phyloP scores from a whole-genome alignment of 2,113 vertebrate genomes.

The Holacanthus passer region DNA sequence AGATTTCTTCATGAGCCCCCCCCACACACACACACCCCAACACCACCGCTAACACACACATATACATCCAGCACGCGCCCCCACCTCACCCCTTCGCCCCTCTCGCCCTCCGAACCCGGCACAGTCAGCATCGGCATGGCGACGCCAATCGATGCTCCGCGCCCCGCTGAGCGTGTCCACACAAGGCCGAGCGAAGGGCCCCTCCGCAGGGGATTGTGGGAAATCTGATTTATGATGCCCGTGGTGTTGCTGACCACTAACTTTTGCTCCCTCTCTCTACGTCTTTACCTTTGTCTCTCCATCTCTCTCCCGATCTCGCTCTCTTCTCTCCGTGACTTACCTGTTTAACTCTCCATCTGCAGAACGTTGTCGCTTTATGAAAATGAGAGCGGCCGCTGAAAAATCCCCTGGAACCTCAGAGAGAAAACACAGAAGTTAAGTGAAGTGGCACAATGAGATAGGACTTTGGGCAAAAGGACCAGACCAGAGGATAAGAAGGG shows the following conservation, averaged over 20 bases:
- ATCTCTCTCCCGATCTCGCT: constrained; percentile 36
- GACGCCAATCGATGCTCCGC: constrained; percentile 87
- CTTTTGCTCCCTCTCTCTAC: constrained; percentile 68
- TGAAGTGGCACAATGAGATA: background rate
- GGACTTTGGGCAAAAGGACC: constrained; percentile 1
- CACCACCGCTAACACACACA: constrained; percentile 39
- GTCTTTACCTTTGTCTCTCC: constrained; percentile 69
- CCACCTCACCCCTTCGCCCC: constrained; percentile 61
- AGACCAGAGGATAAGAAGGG: constrained; percentile 29
- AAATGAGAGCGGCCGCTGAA: constrained; percentile 9
- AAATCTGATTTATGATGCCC: constrained; percentile 89
- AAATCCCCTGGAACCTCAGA: constrained; percentile 4
- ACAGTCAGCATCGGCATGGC: constrained; percentile 84
- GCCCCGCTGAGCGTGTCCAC: constrained; percentile 87
- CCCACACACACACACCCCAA: background rate
- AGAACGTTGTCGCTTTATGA: constrained; percentile 16
- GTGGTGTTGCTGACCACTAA: constrained; percentile 86
- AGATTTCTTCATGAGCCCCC: constrained; percentile 69
- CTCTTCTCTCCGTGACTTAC: constrained; percentile 51
- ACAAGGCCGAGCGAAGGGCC: constrained; percentile 81
- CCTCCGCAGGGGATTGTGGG: constrained; percentile 87
- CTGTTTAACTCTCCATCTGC: constrained; percentile 55
- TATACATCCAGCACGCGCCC: constrained; percentile 20
- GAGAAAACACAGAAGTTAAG: background rate
- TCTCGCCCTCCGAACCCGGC: constrained; percentile 79